phyloP scores from a whole-genome alignment of 2,888 invertebrate genomes.

The Bombylius discolor region DNA sequence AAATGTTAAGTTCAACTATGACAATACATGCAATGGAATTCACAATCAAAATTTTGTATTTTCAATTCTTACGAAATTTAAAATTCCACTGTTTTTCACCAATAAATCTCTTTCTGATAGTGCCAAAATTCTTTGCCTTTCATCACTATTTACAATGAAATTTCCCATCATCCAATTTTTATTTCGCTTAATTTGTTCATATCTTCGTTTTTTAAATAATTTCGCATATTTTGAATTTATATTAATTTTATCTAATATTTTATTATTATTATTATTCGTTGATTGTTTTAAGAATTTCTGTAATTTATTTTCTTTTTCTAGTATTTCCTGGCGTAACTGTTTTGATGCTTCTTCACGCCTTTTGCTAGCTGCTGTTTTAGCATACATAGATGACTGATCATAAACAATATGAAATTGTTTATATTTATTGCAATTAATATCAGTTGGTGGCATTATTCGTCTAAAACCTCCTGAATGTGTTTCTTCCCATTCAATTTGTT shows the following conservation, averaged over 20 bases:
- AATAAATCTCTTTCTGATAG: slow-evolving; percentile 56
- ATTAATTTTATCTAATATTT: slow-evolving; percentile 12
- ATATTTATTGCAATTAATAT: slow-evolving; percentile 43
- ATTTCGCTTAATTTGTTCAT: slow-evolving; percentile 40
- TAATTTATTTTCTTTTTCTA: slow-evolving; percentile 11
- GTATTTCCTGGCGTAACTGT: slow-evolving; percentile 49
- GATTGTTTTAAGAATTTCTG: slow-evolving; percentile 19
- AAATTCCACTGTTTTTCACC: slow-evolving; percentile 53
- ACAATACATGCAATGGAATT: too few species aligned
- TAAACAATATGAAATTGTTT: slow-evolving; percentile 56
- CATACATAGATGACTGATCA: slow-evolving; percentile 50
- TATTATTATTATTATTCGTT: slow-evolving; percentile 28
- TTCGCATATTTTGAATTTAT: slow-evolving; percentile 14
- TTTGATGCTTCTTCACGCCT: slow-evolving; percentile 64
- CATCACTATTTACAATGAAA: slow-evolving; percentile 43
- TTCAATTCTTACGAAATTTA: slow-evolving; percentile 42
- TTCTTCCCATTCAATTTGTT: slow-evolving; percentile 60
- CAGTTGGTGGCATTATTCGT: slow-evolving; percentile 50
- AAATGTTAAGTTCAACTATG: too few species aligned
- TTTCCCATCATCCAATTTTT: slow-evolving; percentile 43
- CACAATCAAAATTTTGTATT: too few species aligned
- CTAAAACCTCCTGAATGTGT: slow-evolving; percentile 63
- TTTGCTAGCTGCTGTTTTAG: slow-evolving; percentile 62
- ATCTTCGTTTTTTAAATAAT: background rate
- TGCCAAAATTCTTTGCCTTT: slow-evolving; percentile 51